Conservation (phyloP, 2,888 invertebrate genomes). For the Dysmachus trigonus region DNA sequence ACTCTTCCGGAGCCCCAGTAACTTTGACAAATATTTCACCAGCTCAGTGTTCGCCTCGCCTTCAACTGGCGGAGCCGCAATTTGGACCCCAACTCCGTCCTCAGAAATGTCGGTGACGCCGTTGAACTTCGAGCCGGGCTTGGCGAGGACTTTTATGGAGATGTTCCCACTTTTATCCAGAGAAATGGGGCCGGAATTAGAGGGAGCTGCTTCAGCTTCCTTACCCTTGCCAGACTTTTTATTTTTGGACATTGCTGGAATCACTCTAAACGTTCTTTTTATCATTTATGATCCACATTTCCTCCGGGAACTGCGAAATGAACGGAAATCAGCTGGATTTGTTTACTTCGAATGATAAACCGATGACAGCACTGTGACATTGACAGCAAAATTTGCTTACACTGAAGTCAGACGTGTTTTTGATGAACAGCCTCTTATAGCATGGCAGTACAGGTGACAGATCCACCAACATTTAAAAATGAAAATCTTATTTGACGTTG, state of each 20-base stretch:
- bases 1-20: conserved; percentile 76
- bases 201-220: background rate
- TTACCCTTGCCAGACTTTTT: background rate
- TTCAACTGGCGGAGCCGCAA: conserved; percentile 82
- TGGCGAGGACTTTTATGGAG: conserved; percentile 73
- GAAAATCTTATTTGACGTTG: background rate
- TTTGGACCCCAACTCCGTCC: conserved; percentile 78
- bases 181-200: conserved; percentile 58
- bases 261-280: background rate
- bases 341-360: background rate
- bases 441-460: background rate
- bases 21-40: conserved; percentile 74
- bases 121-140: conserved; percentile 79
- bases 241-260: conserved; percentile 9
- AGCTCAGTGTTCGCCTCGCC: conserved; percentile 83
- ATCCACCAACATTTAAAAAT: background rate
- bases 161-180: conserved; percentile 71
- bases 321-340: background rate
- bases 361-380: too few relatives aligned
- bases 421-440: background rate
- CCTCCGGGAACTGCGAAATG: background rate
- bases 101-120: conserved; percentile 71
- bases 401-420: background rate
- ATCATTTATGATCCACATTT: background rate
- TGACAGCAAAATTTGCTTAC: background rate